Evolutionary conservation across 1,140 invertebrate genomes (phyloP).

Genomic region (Anthonomus grandis): DNA sequence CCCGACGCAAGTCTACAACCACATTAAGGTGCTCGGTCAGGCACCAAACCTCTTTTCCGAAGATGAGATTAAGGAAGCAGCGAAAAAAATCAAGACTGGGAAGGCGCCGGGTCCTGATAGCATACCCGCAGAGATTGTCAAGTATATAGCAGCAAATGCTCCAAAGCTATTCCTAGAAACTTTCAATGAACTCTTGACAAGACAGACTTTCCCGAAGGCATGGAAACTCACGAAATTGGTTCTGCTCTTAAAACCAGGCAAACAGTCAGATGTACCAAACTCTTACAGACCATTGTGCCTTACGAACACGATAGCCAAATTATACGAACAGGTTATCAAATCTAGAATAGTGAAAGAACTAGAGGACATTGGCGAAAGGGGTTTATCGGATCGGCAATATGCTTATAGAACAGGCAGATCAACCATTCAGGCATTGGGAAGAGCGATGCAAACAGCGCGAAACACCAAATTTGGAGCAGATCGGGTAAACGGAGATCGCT

Average conservation of each 20-base stretch:
- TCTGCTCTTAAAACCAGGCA: neutral
- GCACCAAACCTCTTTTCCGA: neutral
- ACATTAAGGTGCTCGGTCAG: too few species aligned
- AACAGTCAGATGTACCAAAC: neutral
- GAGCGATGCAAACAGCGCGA: neutral
- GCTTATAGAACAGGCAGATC: neutral
- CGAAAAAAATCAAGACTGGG: neutral
- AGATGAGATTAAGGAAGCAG: neutral
- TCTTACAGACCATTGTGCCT: slow-evolving; percentile 6
- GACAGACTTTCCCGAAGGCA: neutral
- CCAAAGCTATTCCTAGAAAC: neutral
- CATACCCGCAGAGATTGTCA: neutral
- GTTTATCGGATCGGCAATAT: neutral
- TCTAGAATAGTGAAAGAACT: slow-evolving; percentile 11
- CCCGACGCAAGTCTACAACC: too few species aligned
- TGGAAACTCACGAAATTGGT: neutral
- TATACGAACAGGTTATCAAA: slow-evolving; percentile 15
- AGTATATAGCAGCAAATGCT: neutral
- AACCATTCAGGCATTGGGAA: neutral
- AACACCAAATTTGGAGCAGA: neutral
- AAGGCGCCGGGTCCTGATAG: neutral
- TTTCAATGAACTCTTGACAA: neutral
- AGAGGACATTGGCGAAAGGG: neutral
- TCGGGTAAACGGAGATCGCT: neutral
- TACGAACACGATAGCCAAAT: slow-evolving; percentile 1